Percentiles rank a stretch among this genome's conserved stretches.
These are phyloP conservation scores for Colossoma macropomum DNA, from an alignment of 2,113 vertebrate species.

Conservation along the genomic window DNA sequence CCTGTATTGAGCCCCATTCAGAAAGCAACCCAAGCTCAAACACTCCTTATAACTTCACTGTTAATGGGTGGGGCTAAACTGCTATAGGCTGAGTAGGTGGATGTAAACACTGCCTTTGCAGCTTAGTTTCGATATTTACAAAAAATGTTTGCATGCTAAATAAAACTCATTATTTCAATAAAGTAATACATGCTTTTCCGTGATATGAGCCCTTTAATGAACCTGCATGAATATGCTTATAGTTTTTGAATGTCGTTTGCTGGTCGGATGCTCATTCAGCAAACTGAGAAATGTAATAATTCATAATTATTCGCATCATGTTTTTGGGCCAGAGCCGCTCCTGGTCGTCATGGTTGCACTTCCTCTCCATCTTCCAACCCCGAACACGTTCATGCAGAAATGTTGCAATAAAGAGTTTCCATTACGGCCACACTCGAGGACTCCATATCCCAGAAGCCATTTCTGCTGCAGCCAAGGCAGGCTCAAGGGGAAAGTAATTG, in stretches of 20 bases:
- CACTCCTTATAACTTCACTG: too few species aligned
- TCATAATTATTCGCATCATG: not conserved
- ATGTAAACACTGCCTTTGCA: too few species aligned
- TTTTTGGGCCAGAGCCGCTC: not conserved
- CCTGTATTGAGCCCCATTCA: too few species aligned
- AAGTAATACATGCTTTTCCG: not conserved
- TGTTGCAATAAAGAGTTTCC: not conserved
- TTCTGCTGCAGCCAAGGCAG: constrained; percentile 28
- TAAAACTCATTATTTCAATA: not conserved
- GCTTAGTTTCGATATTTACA: too few species aligned
- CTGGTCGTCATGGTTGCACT: not conserved
- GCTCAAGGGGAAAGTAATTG: constrained; percentile 46
- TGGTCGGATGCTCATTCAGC: not conserved
- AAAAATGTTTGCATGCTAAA: too few species aligned
- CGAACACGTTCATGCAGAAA: not conserved
- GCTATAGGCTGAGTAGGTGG: too few species aligned
- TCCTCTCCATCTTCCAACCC: not conserved
- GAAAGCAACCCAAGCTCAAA: too few species aligned
- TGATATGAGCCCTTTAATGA: not conserved
- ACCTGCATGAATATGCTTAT: not conserved
- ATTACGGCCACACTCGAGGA: constrained; percentile 11
- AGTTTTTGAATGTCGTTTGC: not conserved
- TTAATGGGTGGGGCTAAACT: too few species aligned
- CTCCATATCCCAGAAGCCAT: constrained; percentile 34
- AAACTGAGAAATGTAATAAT: not conserved